These are phyloP conservation scores for Vesta saturnalis DNA, from an alignment of 2,888 invertebrate genomes.

Conservation along the genomic window DNA sequence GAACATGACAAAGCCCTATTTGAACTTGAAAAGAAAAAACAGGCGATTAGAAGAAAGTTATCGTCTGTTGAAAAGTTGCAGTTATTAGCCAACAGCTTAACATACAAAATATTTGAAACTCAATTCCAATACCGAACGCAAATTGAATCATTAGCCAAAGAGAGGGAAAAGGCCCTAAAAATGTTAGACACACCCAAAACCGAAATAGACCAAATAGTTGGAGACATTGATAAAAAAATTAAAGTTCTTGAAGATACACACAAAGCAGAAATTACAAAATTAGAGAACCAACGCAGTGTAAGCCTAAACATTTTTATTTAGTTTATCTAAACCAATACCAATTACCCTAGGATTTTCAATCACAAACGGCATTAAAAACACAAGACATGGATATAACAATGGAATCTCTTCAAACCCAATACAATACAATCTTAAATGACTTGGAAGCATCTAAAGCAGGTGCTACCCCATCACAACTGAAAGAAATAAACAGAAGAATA, in stretches of 20 bases:
- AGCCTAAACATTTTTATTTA: constrained; percentile 1
- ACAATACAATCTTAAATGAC: constrained; percentile 45
- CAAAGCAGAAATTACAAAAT: constrained; percentile 45
- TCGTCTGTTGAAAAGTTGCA: constrained; percentile 49
- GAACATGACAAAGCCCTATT: constrained; percentile 39
- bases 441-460: constrained; percentile 48
- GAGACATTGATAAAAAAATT: constrained; percentile 50
- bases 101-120: constrained; percentile 52
- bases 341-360: constrained; percentile 48
- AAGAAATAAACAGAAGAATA: constrained; percentile 45
- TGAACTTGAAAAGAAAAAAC: constrained; percentile 38
- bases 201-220: constrained; percentile 35
- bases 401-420: constrained; percentile 44
- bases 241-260: constrained; percentile 47
- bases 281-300: constrained; percentile 51
- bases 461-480: constrained; percentile 45
- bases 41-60: constrained; percentile 31
- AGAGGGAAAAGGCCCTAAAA: constrained; percentile 44
- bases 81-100: constrained; percentile 49
- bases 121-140: constrained; percentile 48
- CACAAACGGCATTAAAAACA: constrained; percentile 47
- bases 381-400: constrained; percentile 47
- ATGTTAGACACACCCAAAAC: constrained; percentile 30
- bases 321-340: neutral
- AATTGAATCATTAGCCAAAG: constrained; percentile 46